phyloP scores from a whole-genome alignment of 2,888 invertebrate genomes.

The Adelphocoris suturalis region DNA sequence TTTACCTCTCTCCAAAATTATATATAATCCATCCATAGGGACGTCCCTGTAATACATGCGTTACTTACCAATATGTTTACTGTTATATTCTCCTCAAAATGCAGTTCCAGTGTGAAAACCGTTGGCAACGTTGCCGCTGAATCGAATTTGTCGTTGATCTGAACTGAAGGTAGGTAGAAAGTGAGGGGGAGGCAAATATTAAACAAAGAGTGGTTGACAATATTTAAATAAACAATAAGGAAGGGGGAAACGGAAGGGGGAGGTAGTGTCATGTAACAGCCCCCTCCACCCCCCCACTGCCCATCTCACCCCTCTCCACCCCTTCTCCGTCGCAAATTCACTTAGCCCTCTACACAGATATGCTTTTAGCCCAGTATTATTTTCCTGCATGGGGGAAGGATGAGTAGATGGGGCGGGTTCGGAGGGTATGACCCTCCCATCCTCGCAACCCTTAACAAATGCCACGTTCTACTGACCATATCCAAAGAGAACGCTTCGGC shows the following conservation, averaged over 20 bases:
- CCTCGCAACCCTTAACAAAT: slow-evolving; percentile 64
- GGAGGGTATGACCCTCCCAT: slow-evolving; percentile 75
- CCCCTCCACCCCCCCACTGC: slow-evolving; percentile 73
- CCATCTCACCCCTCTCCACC: background rate
- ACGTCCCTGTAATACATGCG: no score
- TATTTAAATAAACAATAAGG: slow-evolving; percentile 71
- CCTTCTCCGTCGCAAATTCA: slow-evolving; percentile 76
- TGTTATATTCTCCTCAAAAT: no score
- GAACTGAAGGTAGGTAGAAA: slow-evolving; percentile 7
- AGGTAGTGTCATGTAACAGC: slow-evolving; percentile 63
- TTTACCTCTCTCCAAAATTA: no score
- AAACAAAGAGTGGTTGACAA: slow-evolving; percentile 67
- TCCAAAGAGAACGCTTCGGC: slow-evolving; percentile 49
- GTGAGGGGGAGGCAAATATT: slow-evolving; percentile 42
- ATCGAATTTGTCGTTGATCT: background rate
- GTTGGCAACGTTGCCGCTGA: background rate
- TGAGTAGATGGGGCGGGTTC: slow-evolving; percentile 68
- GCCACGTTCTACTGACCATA: slow-evolving; percentile 66
- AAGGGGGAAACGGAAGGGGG: slow-evolving; percentile 24
- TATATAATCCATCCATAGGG: no score
- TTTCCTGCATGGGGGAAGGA: slow-evolving; percentile 76
- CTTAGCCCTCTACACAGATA: slow-evolving; percentile 77
- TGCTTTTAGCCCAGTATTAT: slow-evolving; percentile 78
- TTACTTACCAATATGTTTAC: no score
- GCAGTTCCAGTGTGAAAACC: no score